Evolutionary conservation across 2,888 invertebrate species (phyloP).

Genomic region (Disparrhopalites patrizii): DNA sequence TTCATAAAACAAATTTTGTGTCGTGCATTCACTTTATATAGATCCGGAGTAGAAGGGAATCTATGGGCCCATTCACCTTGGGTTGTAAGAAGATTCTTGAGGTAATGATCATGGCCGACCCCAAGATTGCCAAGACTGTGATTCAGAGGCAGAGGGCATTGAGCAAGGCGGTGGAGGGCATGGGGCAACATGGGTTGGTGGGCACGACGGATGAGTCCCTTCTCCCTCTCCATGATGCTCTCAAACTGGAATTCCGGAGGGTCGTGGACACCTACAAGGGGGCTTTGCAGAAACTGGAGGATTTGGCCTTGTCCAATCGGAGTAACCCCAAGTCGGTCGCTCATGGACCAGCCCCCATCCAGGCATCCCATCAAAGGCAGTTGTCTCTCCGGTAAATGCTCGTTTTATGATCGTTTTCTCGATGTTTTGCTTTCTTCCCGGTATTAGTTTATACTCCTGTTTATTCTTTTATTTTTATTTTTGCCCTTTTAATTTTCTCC

Average conservation of each 20-base stretch:
- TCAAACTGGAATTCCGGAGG: conserved; percentile 66
- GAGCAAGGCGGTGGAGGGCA: conserved; percentile 80
- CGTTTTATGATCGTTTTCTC: too few relatives aligned
- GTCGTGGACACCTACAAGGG: conserved; percentile 81
- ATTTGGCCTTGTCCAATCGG: conserved; percentile 51
- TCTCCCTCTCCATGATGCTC: conserved; percentile 53
- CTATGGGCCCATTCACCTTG: conserved; percentile 51
- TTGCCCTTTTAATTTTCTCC: too few relatives aligned
- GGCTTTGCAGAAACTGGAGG: conserved; percentile 78
- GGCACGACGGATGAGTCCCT: conserved; percentile 57
- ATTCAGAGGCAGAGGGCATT: conserved; percentile 66
- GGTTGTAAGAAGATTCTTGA: conserved; percentile 54
- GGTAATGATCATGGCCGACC: conserved; percentile 56
- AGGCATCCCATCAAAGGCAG: conserved; percentile 83
- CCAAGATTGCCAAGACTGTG: conserved; percentile 61
- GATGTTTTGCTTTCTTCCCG: too few relatives aligned
- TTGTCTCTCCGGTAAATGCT: conserved; percentile 67
- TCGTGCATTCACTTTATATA: too few relatives aligned
- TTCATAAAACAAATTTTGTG: conserved; percentile 1
- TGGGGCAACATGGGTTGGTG: conserved; percentile 80
- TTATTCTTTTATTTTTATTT: background rate
- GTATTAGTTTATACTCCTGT: too few relatives aligned
- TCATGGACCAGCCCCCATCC: conserved; percentile 66
- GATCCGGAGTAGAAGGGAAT: conserved; percentile 49
- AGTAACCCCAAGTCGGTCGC: conserved; percentile 52